Percentiles rank a stretch among this genome's conserved stretches.
phyloP scores from a whole-genome alignment of 1,140 invertebrate genomes.

The Bombus cullumanus region DNA sequence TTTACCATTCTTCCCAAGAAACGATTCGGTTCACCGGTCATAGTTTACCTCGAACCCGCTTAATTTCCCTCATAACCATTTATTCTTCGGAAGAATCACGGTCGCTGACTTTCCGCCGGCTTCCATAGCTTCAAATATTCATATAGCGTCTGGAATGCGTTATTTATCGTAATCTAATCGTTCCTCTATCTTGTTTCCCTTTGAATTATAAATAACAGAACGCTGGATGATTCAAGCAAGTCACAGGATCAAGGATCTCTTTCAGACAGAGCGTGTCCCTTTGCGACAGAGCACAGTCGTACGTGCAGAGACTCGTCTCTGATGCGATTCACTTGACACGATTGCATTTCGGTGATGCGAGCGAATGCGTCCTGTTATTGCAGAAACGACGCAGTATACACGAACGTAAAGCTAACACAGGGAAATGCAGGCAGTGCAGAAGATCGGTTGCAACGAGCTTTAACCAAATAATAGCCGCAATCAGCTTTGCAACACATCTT shows the following conservation, averaged over 20 bases:
- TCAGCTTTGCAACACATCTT: conserved; percentile 62
- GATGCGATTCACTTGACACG: not conserved
- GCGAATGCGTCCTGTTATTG: conserved; percentile 29
- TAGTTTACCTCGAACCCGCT: conserved; percentile 13
- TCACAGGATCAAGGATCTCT: no score
- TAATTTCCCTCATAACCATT: conserved; percentile 22
- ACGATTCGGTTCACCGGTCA: no score
- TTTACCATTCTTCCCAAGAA: no score
- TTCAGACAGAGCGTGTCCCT: not conserved
- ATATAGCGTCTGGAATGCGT: conserved; percentile 1
- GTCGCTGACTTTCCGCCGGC: not conserved
- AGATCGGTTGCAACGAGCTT: conserved; percentile 30
- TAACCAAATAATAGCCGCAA: conserved; percentile 63
- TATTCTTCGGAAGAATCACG: conserved; percentile 23
- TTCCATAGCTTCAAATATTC: conserved; percentile 36
- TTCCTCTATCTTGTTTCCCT: not conserved
- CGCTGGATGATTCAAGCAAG: no score
- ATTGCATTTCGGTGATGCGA: conserved; percentile 28
- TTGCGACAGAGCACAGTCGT: not conserved
- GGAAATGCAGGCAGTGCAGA: not conserved
- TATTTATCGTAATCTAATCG: conserved; percentile 34
- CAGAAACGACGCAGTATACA: no score
- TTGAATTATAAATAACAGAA: conserved; percentile 33
- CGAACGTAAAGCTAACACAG: not conserved
- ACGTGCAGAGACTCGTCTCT: not conserved